Conservation (phyloP, 1,140 invertebrate genomes). For the Ceratosolen fusciceps region DNA sequence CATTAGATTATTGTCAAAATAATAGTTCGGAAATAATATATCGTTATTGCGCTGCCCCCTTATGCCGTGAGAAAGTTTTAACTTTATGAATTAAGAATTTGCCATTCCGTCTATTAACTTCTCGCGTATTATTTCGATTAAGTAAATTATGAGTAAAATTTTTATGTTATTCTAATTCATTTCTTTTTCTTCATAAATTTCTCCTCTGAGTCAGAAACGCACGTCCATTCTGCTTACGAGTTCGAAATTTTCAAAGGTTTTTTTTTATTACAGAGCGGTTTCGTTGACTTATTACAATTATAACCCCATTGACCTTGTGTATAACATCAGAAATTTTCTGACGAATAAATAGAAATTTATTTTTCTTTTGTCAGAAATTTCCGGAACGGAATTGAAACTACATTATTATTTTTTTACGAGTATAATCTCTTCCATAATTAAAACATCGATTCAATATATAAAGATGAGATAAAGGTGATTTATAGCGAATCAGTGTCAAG, state of each 20-base stretch:
- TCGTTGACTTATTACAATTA: neutral
- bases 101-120: neutral
- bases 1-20: too few species aligned
- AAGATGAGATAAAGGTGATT: too few species aligned
- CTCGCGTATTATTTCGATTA: neutral
- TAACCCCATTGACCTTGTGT: too few species aligned
- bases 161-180: neutral
- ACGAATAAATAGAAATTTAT: constrained; percentile 3
- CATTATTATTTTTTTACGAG: too few species aligned
- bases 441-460: too few species aligned
- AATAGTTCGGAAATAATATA: too few species aligned
- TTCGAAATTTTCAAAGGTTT: neutral
- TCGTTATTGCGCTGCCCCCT: neutral
- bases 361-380: neutral
- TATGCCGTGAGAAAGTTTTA: neutral
- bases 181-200: neutral
- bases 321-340: neutral
- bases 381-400: neutral
- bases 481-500: too few species aligned
- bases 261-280: neutral
- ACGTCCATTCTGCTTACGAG: neutral
- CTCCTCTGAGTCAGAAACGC: neutral
- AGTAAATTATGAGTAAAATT: neutral
- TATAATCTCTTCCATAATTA: too few species aligned
- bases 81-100: neutral